phyloP scores from a whole-genome alignment of 2,888 invertebrate genomes.

The Meta bourneti region DNA sequence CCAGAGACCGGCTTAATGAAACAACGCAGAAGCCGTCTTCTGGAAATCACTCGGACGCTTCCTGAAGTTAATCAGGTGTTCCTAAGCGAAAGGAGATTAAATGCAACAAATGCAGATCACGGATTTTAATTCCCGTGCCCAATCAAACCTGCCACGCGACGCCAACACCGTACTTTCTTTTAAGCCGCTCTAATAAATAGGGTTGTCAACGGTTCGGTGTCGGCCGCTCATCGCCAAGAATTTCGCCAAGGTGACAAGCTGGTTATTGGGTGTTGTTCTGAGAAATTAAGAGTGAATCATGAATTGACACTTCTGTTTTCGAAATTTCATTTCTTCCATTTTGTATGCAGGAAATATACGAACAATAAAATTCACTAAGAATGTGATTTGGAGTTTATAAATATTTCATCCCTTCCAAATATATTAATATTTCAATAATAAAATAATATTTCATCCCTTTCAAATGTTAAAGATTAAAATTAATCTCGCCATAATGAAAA shows the following conservation, averaged over 20 bases:
- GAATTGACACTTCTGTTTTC: too few species aligned
- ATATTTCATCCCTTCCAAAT: too few species aligned
- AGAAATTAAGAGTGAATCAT: too few species aligned
- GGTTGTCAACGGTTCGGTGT: constrained; percentile 7
- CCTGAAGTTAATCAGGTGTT: constrained; percentile 40
- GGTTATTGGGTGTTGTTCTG: neutral
- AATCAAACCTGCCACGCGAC: constrained; percentile 37
- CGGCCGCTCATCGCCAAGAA: neutral
- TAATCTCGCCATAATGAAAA: too few species aligned
- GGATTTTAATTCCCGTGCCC: constrained; percentile 40
- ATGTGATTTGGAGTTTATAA: too few species aligned
- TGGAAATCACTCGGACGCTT: neutral
- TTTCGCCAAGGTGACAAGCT: neutral
- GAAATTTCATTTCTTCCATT: too few species aligned
- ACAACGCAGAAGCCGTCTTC: constrained; percentile 5
- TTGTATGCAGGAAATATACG: too few species aligned
- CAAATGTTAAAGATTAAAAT: too few species aligned
- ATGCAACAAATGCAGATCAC: constrained; percentile 46
- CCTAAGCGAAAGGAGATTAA: constrained; percentile 28
- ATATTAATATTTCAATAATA: too few species aligned
- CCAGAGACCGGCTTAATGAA: constrained; percentile 16
- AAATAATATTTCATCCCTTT: too few species aligned
- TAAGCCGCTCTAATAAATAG: constrained; percentile 32
- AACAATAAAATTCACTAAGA: too few species aligned
- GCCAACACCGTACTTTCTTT: constrained; percentile 19